Evolutionary conservation across 1,140 invertebrate species (phyloP), one percentile per base, ranked within the genome.

Genomic region (Rhynchophorus ferrugineus): DNA sequence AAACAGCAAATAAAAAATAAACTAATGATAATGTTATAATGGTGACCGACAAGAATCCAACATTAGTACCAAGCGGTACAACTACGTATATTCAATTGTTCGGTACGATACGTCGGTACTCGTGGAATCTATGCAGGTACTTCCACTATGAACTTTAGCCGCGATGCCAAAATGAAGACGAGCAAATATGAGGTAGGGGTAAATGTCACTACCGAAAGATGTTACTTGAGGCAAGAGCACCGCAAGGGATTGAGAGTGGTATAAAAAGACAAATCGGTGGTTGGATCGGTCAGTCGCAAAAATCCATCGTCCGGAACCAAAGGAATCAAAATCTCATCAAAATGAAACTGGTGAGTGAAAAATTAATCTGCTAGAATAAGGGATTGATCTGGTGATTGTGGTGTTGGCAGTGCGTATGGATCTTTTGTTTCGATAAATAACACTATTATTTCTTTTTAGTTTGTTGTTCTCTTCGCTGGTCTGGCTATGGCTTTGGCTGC

Each of bases 401-500:
- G n/a, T n/a, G n/a, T n/a, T n/a, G n/a, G n/a, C n/a, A n/a, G n/a
- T n/a, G n/a, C n/a, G n/a, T n/a, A n/a, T n/a, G n/a, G n/a, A n/a
- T n/a, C n/a, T n/a, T n/a, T n/a, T n/a, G n/a, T n/a, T n/a, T n/a
- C n/a, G n/a, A n/a, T n/a, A n/a, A n/a, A n/a, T n/a, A n/a, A n/a
- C n/a, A n/a, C n/a, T n/a, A n/a, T n/a, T n/a, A 24, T 34, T 19
- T 36, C 44, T 50, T 50, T 54, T 36, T 14, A 39, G 35, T 24
- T 49, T 7, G 17, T 49, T 38, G 35, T n/a, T 46, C 20, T 36
- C 20, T 20, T 18, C 34, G 47, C 37, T n/a, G 3, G 49, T 33
- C 19, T 49, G 33, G 69, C 69, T 22, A 51, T 65, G 13, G 68
- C 62, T 38, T 35, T 66, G 2, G 71, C 69, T n/a, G 62, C 60